Evolutionary conservation across 1,140 invertebrate species (phyloP), one percentile per base, ranked within the genome.

Genomic region (Neuroterus valhalla): DNA sequence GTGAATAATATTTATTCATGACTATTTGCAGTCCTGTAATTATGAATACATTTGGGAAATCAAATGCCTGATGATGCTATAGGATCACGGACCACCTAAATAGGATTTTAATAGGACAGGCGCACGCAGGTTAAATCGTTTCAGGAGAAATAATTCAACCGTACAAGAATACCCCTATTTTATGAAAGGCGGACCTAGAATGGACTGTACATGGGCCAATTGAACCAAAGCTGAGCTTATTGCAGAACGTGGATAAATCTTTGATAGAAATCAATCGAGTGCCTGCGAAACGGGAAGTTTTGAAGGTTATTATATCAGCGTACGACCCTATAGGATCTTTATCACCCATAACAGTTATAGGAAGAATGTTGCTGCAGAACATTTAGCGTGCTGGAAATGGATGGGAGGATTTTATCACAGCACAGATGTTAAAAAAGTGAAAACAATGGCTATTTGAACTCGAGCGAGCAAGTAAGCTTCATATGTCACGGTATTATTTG

Each of bases 61-160:
- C n/a, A n/a, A n/a, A n/a, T n/a, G n/a, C n/a, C n/a, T n/a, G n/a
- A n/a, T n/a, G n/a, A n/a, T n/a, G n/a, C n/a, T n/a, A n/a, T n/a
- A n/a, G n/a, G n/a, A n/a, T n/a, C n/a, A n/a, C n/a, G n/a, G n/a
- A n/a, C n/a, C n/a, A n/a, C n/a, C n/a, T n/a, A n/a, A n/a, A n/a
- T n/a, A n/a, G n/a, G n/a, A 45, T 45, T 45, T 45, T 45, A 45
- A 45, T 45, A 45, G 44, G 44, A 45, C 44, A 45, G 15, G 44
- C 44, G 2, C 44, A 45, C 44, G 44, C 44, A 14, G 15, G 44
- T 3, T 45, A 14, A 45, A 45, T 45, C 2, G 44, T 45, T 45
- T 45, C 44, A 44, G 12, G 43, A 44, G 43, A 44, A 12, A 12
- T 44, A 6, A 44, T 44, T 6, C 43, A 44, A 12, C 43, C 43